These are phyloP conservation scores for Marmota flaviventris DNA, from an alignment of 2,113 vertebrate genomes.

Conservation along the genomic window DNA sequence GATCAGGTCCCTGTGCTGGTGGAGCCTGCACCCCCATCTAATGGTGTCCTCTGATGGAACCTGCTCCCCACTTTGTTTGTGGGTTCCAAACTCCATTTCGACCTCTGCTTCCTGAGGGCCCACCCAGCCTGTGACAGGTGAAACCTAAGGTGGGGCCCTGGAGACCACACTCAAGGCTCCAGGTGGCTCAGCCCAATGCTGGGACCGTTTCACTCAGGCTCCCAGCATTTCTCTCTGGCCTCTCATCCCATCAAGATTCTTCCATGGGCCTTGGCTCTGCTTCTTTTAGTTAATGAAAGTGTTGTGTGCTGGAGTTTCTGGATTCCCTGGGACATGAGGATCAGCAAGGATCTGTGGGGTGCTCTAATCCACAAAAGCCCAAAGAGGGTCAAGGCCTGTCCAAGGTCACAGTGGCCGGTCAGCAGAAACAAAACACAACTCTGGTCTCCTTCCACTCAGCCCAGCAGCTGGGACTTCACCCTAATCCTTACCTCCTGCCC, in stretches of 20 bases:
- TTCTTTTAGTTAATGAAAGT: background rate
- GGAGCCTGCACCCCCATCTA: rapidly evolving
- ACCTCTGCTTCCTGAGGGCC: background rate
- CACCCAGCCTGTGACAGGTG: background rate
- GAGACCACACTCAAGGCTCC: background rate
- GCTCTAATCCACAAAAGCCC: background rate
- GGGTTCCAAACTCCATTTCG: no score
- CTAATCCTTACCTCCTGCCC: background rate
- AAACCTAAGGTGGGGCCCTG: background rate
- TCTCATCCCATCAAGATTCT: background rate
- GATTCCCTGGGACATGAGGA: background rate
- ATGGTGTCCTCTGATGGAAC: no score
- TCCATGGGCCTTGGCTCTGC: no score
- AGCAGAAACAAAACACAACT: background rate
- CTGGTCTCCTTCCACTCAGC: background rate
- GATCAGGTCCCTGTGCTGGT: background rate
- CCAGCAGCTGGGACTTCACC: background rate
- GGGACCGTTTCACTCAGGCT: background rate
- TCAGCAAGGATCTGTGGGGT: background rate
- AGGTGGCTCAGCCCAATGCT: background rate
- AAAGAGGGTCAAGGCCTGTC: background rate
- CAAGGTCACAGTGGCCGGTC: background rate
- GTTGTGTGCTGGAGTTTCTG: background rate
- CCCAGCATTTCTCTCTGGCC: background rate
- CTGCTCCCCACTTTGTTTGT: background rate